Conservation (phyloP, 1,140 invertebrate genomes). For the Lamellibrachia luymesi region DNA sequence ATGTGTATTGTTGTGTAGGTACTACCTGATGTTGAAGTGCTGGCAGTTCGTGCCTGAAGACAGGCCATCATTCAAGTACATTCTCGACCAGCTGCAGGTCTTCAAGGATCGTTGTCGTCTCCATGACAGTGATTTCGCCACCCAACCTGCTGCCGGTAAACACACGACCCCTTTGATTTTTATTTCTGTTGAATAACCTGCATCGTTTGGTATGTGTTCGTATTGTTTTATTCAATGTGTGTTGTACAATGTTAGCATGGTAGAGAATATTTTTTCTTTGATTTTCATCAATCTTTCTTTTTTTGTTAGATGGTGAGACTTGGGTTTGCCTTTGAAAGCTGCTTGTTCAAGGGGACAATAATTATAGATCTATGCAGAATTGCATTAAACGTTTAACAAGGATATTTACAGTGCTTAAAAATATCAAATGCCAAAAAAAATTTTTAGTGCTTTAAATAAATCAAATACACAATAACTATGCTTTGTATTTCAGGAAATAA, state of each 20-base stretch:
- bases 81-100: conserved; percentile 64
- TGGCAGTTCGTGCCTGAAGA: conserved; percentile 72
- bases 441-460: too few species aligned
- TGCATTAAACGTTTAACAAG: too few species aligned
- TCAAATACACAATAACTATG: too few species aligned
- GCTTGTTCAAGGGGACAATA: not conserved
- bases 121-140: not conserved
- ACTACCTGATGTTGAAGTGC: conserved; percentile 71
- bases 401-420: too few species aligned
- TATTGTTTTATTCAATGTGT: conserved; percentile 3
- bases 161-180: not conserved
- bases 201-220: not conserved
- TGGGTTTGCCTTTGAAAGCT: not conserved
- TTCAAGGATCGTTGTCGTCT: conserved; percentile 10
- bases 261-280: not conserved
- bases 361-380: too few species aligned
- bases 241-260: conserved; percentile 13
- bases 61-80: conserved; percentile 73
- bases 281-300: not conserved
- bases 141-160: not conserved
- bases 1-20: conserved; percentile 57
- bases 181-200: not conserved
- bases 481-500: too few species aligned
- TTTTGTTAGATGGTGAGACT: not conserved
- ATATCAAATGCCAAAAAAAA: too few species aligned